phyloP scores from a whole-genome alignment of 2,797 vertebrate species.

The Pipistrellus pygmaeus region DNA sequence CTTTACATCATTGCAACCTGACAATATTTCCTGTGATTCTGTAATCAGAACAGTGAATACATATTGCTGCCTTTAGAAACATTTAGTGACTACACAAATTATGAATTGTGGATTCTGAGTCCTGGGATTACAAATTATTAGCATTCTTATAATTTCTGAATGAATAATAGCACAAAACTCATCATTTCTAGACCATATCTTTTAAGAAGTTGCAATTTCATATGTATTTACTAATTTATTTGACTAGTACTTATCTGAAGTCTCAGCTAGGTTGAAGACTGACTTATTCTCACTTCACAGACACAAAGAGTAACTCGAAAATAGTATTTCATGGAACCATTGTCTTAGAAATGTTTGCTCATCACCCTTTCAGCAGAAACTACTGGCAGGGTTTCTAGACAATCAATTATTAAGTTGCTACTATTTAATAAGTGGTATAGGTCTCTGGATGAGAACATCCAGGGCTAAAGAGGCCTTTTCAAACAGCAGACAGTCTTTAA shows the following conservation, averaged over 20 bases:
- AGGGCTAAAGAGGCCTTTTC: neutral
- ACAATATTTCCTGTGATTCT: slow-evolving; percentile 11
- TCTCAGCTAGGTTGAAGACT: neutral
- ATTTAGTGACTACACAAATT: neutral
- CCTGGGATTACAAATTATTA: neutral
- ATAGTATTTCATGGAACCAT: neutral
- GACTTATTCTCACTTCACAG: slow-evolving; percentile 29
- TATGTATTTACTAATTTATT: slow-evolving; percentile 40
- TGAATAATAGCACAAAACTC: slow-evolving; percentile 42
- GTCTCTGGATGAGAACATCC: neutral
- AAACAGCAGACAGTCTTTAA: neutral
- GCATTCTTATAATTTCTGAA: slow-evolving; percentile 37
- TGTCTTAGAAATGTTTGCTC: slow-evolving; percentile 11
- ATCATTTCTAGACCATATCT: slow-evolving; percentile 1
- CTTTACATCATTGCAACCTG: neutral
- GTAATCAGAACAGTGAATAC: neutral
- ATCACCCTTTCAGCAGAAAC: neutral
- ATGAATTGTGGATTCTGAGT: neutral
- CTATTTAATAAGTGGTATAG: neutral
- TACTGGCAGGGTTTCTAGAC: slow-evolving; percentile 8
- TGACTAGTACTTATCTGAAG: neutral
- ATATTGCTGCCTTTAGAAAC: neutral
- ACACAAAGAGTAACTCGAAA: slow-evolving; percentile 25
- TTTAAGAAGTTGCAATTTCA: slow-evolving; percentile 12
- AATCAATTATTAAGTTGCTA: slow-evolving; percentile 18